Evolutionary conservation across 2,888 invertebrate species (phyloP).

Genomic region (Ashinkailepas kermadecensis): DNA sequence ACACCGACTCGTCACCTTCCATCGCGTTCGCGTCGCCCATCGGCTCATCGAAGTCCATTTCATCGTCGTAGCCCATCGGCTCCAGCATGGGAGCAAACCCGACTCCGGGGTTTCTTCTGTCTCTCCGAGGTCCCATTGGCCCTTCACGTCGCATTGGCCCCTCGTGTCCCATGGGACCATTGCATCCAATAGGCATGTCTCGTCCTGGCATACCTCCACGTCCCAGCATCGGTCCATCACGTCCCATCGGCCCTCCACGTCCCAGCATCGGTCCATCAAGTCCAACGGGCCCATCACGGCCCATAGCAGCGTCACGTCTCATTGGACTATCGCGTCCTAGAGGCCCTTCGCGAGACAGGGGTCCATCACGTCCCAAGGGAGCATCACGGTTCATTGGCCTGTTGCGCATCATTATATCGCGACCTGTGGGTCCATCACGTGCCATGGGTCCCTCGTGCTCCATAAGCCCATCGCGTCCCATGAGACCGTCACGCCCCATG

Average conservation of each 20-base stretch:
- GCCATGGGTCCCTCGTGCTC: not conserved
- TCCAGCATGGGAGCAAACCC: not conserved
- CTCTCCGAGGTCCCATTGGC: not conserved
- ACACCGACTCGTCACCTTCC: too few relatives aligned
- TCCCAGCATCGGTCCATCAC: slow-evolving; percentile 9
- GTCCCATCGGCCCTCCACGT: slow-evolving; percentile 23
- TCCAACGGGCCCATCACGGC: slow-evolving; percentile 25
- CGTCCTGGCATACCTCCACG: slow-evolving; percentile 25
- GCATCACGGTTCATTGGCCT: not conserved
- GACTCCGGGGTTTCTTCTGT: not conserved
- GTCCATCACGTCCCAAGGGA: not conserved
- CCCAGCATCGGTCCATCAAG: slow-evolving; percentile 24
- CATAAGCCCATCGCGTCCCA: not conserved
- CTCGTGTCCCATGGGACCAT: not conserved
- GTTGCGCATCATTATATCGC: not conserved
- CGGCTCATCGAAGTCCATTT: slow-evolving; percentile 31
- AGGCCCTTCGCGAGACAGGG: not conserved
- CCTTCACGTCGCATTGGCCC: not conserved
- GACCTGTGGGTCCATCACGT: not conserved
- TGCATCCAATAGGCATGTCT: not conserved
- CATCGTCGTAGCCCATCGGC: not conserved
- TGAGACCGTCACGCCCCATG: not conserved
- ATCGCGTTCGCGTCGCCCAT: slow-evolving; percentile 27
- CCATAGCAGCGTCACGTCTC: slow-evolving; percentile 29
- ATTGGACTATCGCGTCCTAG: not conserved